Percentiles rank a stretch among this genome's conserved stretches.
Evolutionary conservation across 2,797 vertebrate species (phyloP).

Genomic region (Zenarchopterus dispar): DNA sequence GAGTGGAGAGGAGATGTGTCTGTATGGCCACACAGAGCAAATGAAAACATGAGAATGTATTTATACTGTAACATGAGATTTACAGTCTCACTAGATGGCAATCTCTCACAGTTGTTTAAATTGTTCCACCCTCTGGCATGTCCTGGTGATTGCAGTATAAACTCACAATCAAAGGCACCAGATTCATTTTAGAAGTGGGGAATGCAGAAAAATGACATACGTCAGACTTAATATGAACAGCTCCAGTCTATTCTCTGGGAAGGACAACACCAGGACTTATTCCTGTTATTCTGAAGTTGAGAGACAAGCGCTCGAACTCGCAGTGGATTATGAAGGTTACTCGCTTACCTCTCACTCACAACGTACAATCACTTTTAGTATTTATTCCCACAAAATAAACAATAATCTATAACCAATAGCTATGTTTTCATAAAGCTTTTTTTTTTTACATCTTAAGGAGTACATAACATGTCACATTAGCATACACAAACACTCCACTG

Average conservation of each 20-base stretch:
- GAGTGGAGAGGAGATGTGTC: slow-evolving; percentile 17
- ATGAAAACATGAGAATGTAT: slow-evolving; percentile 56
- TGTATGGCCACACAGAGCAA: slow-evolving; percentile 17
- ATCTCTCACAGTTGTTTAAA: slow-evolving; percentile 53
- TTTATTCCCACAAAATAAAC: neutral
- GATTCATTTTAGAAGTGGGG: neutral
- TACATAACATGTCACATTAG: slow-evolving; percentile 34
- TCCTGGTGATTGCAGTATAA: slow-evolving; percentile 35
- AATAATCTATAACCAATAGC: neutral
- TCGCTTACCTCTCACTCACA: too few relatives aligned
- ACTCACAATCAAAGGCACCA: slow-evolving; percentile 10
- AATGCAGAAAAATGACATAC: neutral
- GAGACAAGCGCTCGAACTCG: neutral
- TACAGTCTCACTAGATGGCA: slow-evolving; percentile 47
- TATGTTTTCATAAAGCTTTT: too few relatives aligned
- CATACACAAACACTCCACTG: slow-evolving; percentile 19
- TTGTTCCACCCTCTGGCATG: slow-evolving; percentile 45
- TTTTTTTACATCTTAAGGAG: slow-evolving; percentile 32
- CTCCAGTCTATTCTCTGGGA: neutral
- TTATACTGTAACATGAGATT: slow-evolving; percentile 66
- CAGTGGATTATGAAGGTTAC: too few relatives aligned
- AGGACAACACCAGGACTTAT: neutral
- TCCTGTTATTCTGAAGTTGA: neutral
- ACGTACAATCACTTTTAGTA: too few relatives aligned
- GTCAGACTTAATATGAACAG: neutral